Evolutionary conservation across 2,888 invertebrate species (phyloP), one percentile per base, ranked within the genome.

Genomic region (Syritta pipiens): DNA sequence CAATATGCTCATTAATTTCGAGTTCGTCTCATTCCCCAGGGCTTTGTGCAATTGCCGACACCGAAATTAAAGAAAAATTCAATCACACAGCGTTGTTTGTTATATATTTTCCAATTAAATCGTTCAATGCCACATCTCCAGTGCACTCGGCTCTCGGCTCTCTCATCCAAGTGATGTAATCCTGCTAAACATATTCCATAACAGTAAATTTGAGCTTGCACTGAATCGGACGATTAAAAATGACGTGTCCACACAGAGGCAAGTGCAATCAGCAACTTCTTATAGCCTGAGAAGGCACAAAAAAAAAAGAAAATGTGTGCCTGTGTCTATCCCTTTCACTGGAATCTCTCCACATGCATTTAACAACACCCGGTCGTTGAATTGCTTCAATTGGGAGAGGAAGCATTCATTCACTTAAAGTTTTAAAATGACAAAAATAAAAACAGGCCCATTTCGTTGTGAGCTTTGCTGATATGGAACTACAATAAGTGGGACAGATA

Each of bases 391-490:
- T 69, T 75, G 55, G 24, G 17, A 35, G 60, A 42, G 48, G 62
- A 75, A 75, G 44, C 53, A 68, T 55, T 62, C 60, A 68, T 55
- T 62, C 60, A 55, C 63, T 72, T 71, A 26, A 46, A 37, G 19
- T 55, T 46, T 44, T 20, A 35, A 26, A 46, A 55, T 55, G 55
- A 67, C 28, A 55, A 55, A 55, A 55, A 46, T 20, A 53, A 46
- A 51, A 62, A n/a, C n/a, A n/a, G n/a, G n/a, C n/a, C n/a, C n/a
- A n/a, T n/a, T n/a, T n/a, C n/a, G n/a, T n/a, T n/a, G n/a, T n/a
- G n/a, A n/a, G n/a, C n/a, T n/a, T n/a, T n/a, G n/a, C n/a, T n/a
- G n/a, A n/a, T n/a, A n/a, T 55, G 42, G 26, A 1, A 30, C 6
- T 28, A 48, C 28, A 32, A 14, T 26, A 3, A 17, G 32, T 26